Conservation (phyloP, 2,113 vertebrate species). For the Numenius arquata region DNA sequence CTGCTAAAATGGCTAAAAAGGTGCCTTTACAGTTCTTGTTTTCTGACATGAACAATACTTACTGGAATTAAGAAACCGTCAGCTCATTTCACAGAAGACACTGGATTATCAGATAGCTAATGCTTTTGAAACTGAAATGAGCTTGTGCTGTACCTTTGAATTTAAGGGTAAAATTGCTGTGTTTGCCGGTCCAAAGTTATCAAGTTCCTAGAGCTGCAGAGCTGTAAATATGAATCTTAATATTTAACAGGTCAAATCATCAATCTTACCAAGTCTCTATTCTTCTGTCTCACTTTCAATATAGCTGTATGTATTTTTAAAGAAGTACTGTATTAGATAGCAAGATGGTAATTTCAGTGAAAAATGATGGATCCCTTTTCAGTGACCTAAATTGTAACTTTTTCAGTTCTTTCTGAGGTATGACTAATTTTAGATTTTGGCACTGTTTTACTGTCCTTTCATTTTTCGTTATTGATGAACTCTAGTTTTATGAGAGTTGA, state of each 20-base stretch:
- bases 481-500: conserved; percentile 50
- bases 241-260: conserved; percentile 70
- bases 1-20: not conserved
- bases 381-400: conserved; percentile 54
- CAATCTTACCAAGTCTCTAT: conserved; percentile 45
- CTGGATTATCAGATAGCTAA: not conserved
- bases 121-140: not conserved
- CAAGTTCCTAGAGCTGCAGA: not conserved
- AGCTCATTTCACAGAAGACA: not conserved
- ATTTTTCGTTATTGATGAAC: not conserved
- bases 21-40: not conserved
- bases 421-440: conserved; percentile 67
- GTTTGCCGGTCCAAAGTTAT: not conserved
- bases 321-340: conserved; percentile 65
- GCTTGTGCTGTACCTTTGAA: not conserved
- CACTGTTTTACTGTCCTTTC: conserved; percentile 42
- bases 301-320: conserved; percentile 73
- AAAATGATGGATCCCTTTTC: conserved; percentile 64
- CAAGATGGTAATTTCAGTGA: conserved; percentile 69
- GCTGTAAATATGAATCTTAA: conserved; percentile 73
- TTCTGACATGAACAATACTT: not conserved
- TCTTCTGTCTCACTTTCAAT: conserved; percentile 38
- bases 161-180: not conserved
- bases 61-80: not conserved
- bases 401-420: conserved; percentile 55